Conservation (phyloP, 2,888 invertebrate species). For the Thyatira batis region DNA sequence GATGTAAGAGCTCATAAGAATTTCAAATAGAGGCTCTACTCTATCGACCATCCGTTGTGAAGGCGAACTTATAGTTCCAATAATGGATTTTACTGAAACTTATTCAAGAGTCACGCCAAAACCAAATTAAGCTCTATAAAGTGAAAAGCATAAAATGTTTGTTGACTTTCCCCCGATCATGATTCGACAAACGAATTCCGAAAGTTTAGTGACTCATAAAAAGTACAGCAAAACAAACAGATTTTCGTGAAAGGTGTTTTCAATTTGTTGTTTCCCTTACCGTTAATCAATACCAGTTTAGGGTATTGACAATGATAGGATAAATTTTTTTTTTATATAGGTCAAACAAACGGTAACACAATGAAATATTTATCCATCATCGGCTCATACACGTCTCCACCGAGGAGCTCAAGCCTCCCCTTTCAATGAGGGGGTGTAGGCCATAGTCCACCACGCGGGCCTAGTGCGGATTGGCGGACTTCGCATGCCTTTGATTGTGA, state of each 20-base stretch:
- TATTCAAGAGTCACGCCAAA: conserved; percentile 45
- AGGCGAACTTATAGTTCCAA: conserved; percentile 40
- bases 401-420: too few relatives aligned
- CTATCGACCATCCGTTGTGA: conserved; percentile 20
- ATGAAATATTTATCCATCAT: too few relatives aligned
- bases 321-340: too few relatives aligned
- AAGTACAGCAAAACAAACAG: background rate
- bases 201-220: conserved; percentile 27
- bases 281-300: background rate
- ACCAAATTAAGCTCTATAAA: conserved; percentile 44
- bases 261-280: background rate
- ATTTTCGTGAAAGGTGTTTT: background rate
- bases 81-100: conserved; percentile 43
- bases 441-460: too few relatives aligned
- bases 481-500: too few relatives aligned
- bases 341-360: too few relatives aligned
- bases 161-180: conserved; percentile 27
- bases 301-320: background rate
- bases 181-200: conserved; percentile 29
- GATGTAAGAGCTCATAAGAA: conserved; percentile 48
- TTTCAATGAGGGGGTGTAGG: too few relatives aligned
- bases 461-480: too few relatives aligned
- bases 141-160: conserved; percentile 39
- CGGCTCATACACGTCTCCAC: too few relatives aligned
- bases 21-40: conserved; percentile 44